Evolutionary conservation across 2,113 vertebrate species (phyloP).

Genomic region (Morone saxatilis): DNA sequence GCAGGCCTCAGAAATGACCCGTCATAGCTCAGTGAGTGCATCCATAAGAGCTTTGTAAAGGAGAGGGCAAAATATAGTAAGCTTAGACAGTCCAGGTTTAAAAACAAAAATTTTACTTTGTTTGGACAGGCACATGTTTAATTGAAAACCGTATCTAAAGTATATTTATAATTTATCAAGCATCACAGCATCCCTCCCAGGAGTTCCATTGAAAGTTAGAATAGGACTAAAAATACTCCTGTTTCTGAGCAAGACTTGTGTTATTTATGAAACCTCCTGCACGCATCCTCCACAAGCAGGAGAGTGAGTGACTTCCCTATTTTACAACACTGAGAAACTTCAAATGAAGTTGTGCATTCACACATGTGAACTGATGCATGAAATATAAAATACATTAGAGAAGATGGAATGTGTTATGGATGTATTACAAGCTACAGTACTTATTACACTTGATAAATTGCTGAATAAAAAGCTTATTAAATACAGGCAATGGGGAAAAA

Average conservation of each 20-base stretch:
- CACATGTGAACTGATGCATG: neutral
- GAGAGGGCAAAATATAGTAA: neutral
- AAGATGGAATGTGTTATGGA: neutral
- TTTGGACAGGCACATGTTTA: neutral
- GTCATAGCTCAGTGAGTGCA: neutral
- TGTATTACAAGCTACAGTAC: neutral
- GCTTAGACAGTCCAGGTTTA: neutral
- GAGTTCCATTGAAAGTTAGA: neutral
- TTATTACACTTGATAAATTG: neutral
- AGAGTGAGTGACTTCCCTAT: neutral
- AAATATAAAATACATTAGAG: neutral
- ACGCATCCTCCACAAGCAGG: neutral
- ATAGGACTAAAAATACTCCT: slow-evolving; percentile 37
- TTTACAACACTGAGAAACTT: neutral
- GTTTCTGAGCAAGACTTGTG: slow-evolving; percentile 16
- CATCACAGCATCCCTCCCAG: neutral
- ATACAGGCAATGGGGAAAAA: neutral
- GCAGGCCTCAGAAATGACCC: neutral
- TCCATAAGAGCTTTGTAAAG: neutral
- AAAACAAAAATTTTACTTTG: neutral
- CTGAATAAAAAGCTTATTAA: neutral
- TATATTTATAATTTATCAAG: slow-evolving; percentile 9
- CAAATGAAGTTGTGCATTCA: neutral
- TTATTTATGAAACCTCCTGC: slow-evolving; percentile 38
- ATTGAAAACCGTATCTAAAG: neutral